Percentiles rank a stretch among this genome's conserved stretches.
These are phyloP conservation scores for Margaritifera margaritifera DNA, from an alignment of 2,888 invertebrate species.

Conservation along the genomic window DNA sequence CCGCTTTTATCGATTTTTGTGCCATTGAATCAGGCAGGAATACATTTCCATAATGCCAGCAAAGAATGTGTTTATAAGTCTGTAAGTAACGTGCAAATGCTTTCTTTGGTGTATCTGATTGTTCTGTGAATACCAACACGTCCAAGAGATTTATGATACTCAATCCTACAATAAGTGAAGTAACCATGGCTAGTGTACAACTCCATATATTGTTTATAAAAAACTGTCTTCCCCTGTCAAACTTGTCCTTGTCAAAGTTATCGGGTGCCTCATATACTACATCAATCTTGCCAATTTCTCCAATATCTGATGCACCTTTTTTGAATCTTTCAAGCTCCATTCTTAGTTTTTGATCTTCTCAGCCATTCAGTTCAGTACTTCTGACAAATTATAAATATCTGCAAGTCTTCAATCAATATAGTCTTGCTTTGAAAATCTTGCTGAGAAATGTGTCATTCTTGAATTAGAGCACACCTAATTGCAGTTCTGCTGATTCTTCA, in stretches of 20 bases:
- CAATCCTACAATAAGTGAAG: conserved; percentile 84
- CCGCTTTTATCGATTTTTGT: conserved; percentile 73
- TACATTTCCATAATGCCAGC: conserved; percentile 86
- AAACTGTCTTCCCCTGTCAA: conserved; percentile 80
- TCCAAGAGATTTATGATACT: conserved; percentile 83
- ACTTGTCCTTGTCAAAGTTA: conserved; percentile 74
- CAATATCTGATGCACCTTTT: conserved; percentile 1
- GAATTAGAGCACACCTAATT: no score
- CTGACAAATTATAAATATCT: no score
- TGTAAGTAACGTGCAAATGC: conserved; percentile 86
- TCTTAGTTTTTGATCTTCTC: no score
- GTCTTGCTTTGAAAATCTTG: no score
- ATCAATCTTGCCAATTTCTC: conserved; percentile 15
- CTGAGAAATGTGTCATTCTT: no score
- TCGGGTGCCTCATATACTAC: conserved; percentile 56
- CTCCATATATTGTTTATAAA: conserved; percentile 82
- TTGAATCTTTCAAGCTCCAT: background rate
- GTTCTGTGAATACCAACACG: conserved; percentile 82
- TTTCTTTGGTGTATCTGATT: conserved; percentile 79
- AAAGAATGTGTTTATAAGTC: conserved; percentile 83
- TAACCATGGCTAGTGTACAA: conserved; percentile 82
- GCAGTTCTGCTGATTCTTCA: no score
- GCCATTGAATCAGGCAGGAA: conserved; percentile 76
- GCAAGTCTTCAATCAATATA: no score
- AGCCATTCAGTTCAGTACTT: no score